These are phyloP conservation scores for Microtus oregoni DNA, from an alignment of 2,113 vertebrate genomes.

Conservation along the genomic window DNA sequence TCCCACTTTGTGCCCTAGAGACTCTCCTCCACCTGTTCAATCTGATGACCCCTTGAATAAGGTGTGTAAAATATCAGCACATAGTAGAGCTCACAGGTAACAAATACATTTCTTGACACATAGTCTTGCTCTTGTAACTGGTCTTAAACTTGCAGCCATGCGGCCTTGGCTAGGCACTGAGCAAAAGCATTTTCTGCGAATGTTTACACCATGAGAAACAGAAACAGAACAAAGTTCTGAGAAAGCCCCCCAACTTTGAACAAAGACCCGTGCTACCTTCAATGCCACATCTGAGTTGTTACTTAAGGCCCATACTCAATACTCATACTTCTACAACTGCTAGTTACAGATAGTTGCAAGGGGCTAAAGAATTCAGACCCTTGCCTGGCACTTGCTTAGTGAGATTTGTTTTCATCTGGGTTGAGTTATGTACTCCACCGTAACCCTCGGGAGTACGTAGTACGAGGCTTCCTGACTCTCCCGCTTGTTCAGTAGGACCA, in stretches of 20 bases:
- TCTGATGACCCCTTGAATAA: background rate
- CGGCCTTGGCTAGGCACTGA: fast-evolving
- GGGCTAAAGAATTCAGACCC: background rate
- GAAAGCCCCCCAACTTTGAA: background rate
- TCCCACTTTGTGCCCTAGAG: background rate
- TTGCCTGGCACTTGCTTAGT: background rate
- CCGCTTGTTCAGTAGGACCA: background rate
- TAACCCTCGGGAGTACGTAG: background rate
- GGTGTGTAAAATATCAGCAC: fast-evolving
- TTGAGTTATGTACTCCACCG: background rate
- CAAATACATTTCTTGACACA: too few species aligned
- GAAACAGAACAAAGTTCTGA: background rate
- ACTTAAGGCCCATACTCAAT: background rate
- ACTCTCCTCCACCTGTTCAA: background rate
- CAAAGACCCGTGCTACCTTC: background rate
- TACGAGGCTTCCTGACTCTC: background rate
- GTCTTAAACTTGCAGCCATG: too few species aligned
- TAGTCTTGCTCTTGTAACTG: too few species aligned
- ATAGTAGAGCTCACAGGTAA: background rate
- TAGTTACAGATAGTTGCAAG: background rate
- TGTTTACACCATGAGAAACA: background rate
- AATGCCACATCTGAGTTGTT: background rate
- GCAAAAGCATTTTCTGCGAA: background rate
- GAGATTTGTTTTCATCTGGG: background rate
- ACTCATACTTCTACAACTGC: background rate